These are phyloP conservation scores for Xylocampa areola DNA, from an alignment of 2,888 invertebrate species.

Conservation along the genomic window DNA sequence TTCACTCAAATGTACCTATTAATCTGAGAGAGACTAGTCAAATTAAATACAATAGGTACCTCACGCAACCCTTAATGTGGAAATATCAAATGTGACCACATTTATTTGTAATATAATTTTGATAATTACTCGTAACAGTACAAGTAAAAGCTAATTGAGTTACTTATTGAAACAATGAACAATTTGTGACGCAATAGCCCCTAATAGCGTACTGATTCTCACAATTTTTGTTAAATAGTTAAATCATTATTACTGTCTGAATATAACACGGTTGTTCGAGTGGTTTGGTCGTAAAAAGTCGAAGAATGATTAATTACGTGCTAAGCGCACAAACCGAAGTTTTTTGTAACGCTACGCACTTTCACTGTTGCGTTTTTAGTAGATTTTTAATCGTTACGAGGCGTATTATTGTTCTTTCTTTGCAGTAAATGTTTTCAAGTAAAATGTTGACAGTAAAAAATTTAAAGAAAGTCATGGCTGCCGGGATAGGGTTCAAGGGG, in stretches of 20 bases:
- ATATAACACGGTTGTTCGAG: conserved; percentile 27
- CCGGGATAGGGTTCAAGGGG: no score
- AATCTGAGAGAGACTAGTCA: no score
- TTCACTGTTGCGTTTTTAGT: conserved; percentile 43
- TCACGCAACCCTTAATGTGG: no score
- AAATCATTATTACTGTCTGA: conserved; percentile 35
- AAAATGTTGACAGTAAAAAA: no score
- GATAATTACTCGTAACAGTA: no score
- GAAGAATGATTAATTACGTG: conserved; percentile 51
- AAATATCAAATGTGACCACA: no score
- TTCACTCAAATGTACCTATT: no score
- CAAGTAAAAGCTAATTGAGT: no score
- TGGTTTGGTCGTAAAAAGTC: conserved; percentile 43
- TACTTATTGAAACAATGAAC: conserved; percentile 2
- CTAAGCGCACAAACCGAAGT: conserved; percentile 17
- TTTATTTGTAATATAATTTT: no score
- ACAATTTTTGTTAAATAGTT: conserved; percentile 30
- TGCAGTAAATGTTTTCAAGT: neutral
- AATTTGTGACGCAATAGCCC: conserved; percentile 15
- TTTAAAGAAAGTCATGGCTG: no score
- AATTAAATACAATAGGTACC: no score
- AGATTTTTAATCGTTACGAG: conserved; percentile 11
- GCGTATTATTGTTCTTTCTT: conserved; percentile 20
- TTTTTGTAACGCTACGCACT: conserved; percentile 40
- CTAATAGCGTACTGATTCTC: conserved; percentile 36